Evolutionary conservation across 2,113 vertebrate genomes (phyloP).

Genomic region (Acrocephalus arundinaceus): DNA sequence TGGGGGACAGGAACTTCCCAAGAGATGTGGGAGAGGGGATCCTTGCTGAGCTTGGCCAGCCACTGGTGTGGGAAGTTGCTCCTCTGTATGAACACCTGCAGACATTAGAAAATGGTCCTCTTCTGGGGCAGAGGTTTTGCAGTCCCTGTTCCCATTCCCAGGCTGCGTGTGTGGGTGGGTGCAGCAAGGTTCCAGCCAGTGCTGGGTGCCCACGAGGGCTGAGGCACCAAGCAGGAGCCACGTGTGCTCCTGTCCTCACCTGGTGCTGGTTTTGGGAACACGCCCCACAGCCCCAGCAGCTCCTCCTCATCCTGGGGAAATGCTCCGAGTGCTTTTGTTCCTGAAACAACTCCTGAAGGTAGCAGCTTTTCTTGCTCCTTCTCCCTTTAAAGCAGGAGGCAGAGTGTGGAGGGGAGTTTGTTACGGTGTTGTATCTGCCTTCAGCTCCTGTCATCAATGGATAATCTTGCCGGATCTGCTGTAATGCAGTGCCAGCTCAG

Average conservation of each 20-base stretch:
- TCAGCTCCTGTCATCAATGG: conserved; percentile 21
- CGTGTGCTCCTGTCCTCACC: not conserved
- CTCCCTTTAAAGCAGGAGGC: not conserved
- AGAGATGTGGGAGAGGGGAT: not conserved
- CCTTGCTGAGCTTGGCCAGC: not conserved
- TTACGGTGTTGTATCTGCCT: not conserved
- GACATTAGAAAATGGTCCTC: not conserved
- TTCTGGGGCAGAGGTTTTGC: not conserved
- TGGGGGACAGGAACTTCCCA: not conserved
- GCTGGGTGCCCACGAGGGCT: accelerated
- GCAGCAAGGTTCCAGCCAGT: not conserved
- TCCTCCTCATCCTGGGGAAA: not conserved
- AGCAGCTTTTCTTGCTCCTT: not conserved
- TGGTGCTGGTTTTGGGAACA: no score
- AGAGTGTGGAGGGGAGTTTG: not conserved
- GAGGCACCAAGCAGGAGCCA: accelerated
- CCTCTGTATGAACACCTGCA: not conserved
- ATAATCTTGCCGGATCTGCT: not conserved
- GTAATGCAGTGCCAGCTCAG: conserved; percentile 28
- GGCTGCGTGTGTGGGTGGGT: not conserved
- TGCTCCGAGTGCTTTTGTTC: not conserved
- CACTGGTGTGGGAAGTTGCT: accelerated
- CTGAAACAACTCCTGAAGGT: not conserved
- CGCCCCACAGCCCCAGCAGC: not conserved
- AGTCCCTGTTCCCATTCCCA: not conserved